Evolutionary conservation across 2,888 invertebrate species (phyloP), one percentile per base, ranked within the genome.

Genomic region (Drosophila falleni): DNA sequence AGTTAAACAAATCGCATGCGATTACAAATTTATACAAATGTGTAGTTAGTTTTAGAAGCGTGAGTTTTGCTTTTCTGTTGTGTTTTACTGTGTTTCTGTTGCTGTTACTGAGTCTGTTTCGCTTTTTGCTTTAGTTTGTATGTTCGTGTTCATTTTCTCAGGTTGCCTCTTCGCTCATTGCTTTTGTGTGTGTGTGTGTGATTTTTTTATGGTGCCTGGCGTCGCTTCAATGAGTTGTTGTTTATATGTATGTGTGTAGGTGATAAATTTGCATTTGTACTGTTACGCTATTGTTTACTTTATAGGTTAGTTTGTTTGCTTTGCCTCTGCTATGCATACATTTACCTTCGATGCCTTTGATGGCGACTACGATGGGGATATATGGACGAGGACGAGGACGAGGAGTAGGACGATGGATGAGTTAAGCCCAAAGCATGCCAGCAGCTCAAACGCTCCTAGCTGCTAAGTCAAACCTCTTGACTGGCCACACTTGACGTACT

Each of bases 201-300:
- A 29, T 33, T 33, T 76, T 71, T 71, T 69, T 74, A 77, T 70
- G 73, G 71, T 62, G 51, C 63, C 60, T 84, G 72, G 73, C 73
- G 71, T 70, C 66, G 78, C 68, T 72, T 87, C 87, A 89, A 86
- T 87, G 73, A 83, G 89, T 82, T 82, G 87, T 84, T 84, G 81
- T 70, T 87, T 68, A 71, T 37, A 54, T 46, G 39, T 51, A 15
- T 39, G 49, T 29, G 53, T 65, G 55, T 50, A 51, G 59, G 81
- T 69, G 78, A 73, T 74, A 89, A 89, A 84, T 84, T 84, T 89
- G 84, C 90, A 89, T 84, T 86, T 89, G 71, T 82, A 88, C 39
- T 87, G 80, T 82, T 64, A 86, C 77, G 80, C 84, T 88, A 63
- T 82, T 84, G 90, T 89, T 84, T 89, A 89, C 90, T 74, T 89